phyloP scores from a whole-genome alignment of 2,888 invertebrate species.

The Coleophora deauratella region DNA sequence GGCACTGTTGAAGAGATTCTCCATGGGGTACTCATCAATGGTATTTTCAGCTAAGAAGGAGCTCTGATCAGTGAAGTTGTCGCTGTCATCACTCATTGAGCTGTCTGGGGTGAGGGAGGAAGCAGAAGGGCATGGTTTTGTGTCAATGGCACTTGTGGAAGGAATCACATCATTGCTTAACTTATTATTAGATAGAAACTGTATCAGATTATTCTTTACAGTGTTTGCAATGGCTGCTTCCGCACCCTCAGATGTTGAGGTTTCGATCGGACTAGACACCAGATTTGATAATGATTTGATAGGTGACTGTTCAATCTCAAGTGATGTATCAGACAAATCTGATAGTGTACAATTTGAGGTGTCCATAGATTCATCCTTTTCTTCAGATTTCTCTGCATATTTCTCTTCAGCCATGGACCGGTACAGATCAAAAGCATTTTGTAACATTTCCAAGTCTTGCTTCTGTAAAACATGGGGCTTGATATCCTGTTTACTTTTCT shows the following conservation, averaged over 20 bases:
- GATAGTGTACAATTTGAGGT: constrained; percentile 46
- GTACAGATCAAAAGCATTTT: constrained; percentile 63
- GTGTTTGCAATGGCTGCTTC: constrained; percentile 45
- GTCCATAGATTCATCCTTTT: constrained; percentile 45
- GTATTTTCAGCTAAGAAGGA: constrained; percentile 65
- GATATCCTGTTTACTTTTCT: constrained; percentile 33
- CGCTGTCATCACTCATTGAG: constrained; percentile 63
- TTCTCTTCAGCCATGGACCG: constrained; percentile 58
- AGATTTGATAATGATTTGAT: constrained; percentile 78
- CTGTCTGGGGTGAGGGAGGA: constrained; percentile 53
- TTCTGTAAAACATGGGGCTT: constrained; percentile 40
- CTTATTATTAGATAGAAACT: constrained; percentile 54
- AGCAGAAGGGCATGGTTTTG: constrained; percentile 42
- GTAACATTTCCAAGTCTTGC: constrained; percentile 61
- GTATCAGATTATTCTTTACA: constrained; percentile 61
- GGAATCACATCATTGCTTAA: constrained; percentile 44
- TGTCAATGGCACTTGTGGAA: constrained; percentile 45
- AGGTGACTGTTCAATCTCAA: constrained; percentile 70
- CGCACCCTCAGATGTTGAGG: constrained; percentile 36
- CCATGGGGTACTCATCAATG: constrained; percentile 69
- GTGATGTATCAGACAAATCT: constrained; percentile 44
- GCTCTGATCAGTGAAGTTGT: constrained; percentile 63
- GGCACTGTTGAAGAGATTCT: constrained; percentile 65
- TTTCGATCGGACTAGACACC: constrained; percentile 71
- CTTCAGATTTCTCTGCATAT: constrained; percentile 36